Evolutionary conservation across 1,140 invertebrate species (phyloP), one percentile per base, ranked within the genome.

Genomic region (Atta cephalotes): DNA sequence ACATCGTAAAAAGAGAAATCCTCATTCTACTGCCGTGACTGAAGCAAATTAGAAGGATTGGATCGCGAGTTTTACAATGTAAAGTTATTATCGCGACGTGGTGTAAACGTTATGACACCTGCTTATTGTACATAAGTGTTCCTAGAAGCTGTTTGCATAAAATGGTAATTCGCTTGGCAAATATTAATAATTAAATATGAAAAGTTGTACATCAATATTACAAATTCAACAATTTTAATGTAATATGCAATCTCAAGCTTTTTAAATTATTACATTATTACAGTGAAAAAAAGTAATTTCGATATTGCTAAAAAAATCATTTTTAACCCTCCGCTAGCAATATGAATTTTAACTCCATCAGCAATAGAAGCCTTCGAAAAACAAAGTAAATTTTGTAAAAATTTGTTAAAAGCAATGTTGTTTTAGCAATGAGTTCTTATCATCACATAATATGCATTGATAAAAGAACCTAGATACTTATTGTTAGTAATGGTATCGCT

Each of bases 31-130:
- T 84, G 80, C 39, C 80, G 80, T 84, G 80, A 84, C 80, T 76
- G 39, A 35, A 45, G 56, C 70, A 62, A 84, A 84, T 84, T 84
- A 84, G 63, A 63, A 84, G 80, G 70, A 84, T 84, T 51, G 80
- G 21, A 56, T 84, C 14, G 70, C 70, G 21, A 84, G 80, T 76
- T 76, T 76, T 84, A 84, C 70, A 84, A 84, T 84, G 70, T 84
- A 76, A 84, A 84, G 80, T 84, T 76, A 82, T 82, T 82, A 84
- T 84, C 68, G 80, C 70, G 70, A 63, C 58, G 56, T 51, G 80
- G 25, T 45, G 70, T 76, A 84, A 84, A 76, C 68, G 80, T 84
- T 76, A 71, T 76, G 80, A 84, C 80, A 84, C 80, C 70, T 84
- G 58, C 56, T 62, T 56, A 80, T 70, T 76, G 80, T 84, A 51